Evolutionary conservation across 1,140 invertebrate species (phyloP).

Genomic region (Eumaeus atala): DNA sequence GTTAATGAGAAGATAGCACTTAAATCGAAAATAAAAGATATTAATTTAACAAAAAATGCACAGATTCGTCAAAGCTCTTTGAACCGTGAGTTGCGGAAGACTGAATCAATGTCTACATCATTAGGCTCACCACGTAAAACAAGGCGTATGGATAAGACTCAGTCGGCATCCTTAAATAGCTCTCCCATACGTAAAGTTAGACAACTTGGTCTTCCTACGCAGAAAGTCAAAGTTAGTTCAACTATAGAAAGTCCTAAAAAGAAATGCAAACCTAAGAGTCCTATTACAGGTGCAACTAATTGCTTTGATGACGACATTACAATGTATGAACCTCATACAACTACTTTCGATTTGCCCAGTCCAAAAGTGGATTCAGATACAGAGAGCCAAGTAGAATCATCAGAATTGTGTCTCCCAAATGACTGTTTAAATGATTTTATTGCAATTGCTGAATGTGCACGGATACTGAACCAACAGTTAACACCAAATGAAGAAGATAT

Average conservation of each 20-base stretch:
- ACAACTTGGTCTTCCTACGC: constrained; percentile 53
- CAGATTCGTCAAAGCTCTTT: constrained; percentile 58
- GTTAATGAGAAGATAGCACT: constrained; percentile 54
- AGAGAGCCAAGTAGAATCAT: constrained; percentile 47
- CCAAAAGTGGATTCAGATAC: constrained; percentile 63
- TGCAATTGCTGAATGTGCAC: constrained; percentile 56
- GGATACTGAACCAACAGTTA: constrained; percentile 42
- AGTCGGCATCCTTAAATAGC: constrained; percentile 63
- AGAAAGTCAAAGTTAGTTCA: constrained; percentile 48
- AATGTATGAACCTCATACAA: constrained; percentile 70
- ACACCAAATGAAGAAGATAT: constrained; percentile 55
- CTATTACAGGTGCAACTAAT: constrained; percentile 37
- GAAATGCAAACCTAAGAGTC: constrained; percentile 47
- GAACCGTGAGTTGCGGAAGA: constrained; percentile 51
- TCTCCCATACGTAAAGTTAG: constrained; percentile 68
- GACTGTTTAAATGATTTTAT: constrained; percentile 69
- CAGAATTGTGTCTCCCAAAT: constrained; percentile 61
- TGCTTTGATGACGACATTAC: constrained; percentile 64
- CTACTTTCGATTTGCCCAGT: constrained; percentile 50
- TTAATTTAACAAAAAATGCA: constrained; percentile 49
- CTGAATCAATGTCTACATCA: constrained; percentile 48
- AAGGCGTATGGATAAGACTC: constrained; percentile 62
- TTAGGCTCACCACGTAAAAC: constrained; percentile 64
- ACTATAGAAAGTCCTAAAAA: constrained; percentile 61
- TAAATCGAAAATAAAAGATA: constrained; percentile 48